Conservation (phyloP, 2,797 vertebrate species). For the Ctenopoma multispine region DNA sequence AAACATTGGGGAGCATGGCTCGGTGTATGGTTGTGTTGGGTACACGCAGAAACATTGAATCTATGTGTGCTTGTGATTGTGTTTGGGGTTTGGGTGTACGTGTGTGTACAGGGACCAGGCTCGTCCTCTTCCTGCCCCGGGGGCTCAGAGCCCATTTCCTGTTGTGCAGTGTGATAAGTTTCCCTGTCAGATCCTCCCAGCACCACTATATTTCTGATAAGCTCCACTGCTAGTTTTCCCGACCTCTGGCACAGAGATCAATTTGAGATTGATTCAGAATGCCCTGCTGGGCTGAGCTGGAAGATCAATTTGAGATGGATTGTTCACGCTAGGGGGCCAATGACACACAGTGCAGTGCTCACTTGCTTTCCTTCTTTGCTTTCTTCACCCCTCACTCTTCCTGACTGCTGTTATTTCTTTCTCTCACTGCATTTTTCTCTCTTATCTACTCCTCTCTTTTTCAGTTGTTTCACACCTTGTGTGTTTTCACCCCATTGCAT, state of each 20-base stretch:
- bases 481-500: constrained; percentile 52
- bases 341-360: constrained; percentile 79
- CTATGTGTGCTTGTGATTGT: constrained; percentile 47
- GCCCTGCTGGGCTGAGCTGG: constrained; percentile 85
- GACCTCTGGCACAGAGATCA: constrained; percentile 89
- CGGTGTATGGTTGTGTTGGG: constrained; percentile 57
- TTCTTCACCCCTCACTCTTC: constrained; percentile 74
- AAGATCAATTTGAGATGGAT: constrained; percentile 90
- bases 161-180: constrained; percentile 88
- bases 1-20: constrained; percentile 69
- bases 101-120: constrained; percentile 61
- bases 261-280: constrained; percentile 90
- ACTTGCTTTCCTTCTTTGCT: constrained; percentile 73
- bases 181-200: constrained; percentile 89
- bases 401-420: constrained; percentile 66
- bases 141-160: constrained; percentile 86
- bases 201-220: constrained; percentile 90
- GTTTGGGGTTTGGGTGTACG: constrained; percentile 36
- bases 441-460: constrained; percentile 55
- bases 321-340: constrained; percentile 85
- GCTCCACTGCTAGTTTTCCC: constrained; percentile 88
- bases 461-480: constrained; percentile 66
- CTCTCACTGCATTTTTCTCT: constrained; percentile 55
- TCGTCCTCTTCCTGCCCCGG: constrained; percentile 78
- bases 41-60: constrained; percentile 65